Conservation (phyloP, 1,140 invertebrate genomes). For the Armadillidium nasatum region DNA sequence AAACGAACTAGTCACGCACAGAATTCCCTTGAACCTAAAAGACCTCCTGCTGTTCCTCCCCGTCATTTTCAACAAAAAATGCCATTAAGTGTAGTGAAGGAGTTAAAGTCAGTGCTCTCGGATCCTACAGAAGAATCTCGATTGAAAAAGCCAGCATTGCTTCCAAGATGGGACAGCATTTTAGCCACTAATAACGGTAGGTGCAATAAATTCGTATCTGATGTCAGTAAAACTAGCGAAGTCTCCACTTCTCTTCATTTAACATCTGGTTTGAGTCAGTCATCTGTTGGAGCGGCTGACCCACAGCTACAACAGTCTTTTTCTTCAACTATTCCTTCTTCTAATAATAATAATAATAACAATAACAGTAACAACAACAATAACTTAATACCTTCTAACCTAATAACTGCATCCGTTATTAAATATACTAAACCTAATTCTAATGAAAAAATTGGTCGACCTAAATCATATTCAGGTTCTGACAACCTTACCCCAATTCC, state of each 20-base stretch:
- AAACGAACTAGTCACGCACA: background rate
- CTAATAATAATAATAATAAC: background rate
- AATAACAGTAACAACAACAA: too few relatives aligned
- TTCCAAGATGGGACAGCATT: conserved; percentile 35
- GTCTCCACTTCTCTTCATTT: background rate
- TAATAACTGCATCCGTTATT: background rate
- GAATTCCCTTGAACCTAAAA: background rate
- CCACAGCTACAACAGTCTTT: background rate
- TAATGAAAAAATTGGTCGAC: background rate
- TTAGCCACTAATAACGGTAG: background rate
- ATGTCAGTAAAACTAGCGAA: background rate
- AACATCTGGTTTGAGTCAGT: background rate
- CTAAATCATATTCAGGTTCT: background rate
- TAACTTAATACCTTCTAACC: background rate
- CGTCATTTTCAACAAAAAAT: conserved; percentile 40
- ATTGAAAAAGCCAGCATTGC: conserved; percentile 33
- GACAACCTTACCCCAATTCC: background rate
- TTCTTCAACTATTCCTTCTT: background rate
- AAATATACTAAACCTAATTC: background rate
- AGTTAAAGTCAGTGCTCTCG: conserved; percentile 38
- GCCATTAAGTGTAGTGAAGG: conserved; percentile 40
- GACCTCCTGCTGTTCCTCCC: conserved; percentile 25
- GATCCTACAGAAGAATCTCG: conserved; percentile 25
- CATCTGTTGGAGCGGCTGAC: background rate
- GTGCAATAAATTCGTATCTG: background rate